Conservation (phyloP, 2,888 invertebrate species). For the Drosophila meridiana region DNA sequence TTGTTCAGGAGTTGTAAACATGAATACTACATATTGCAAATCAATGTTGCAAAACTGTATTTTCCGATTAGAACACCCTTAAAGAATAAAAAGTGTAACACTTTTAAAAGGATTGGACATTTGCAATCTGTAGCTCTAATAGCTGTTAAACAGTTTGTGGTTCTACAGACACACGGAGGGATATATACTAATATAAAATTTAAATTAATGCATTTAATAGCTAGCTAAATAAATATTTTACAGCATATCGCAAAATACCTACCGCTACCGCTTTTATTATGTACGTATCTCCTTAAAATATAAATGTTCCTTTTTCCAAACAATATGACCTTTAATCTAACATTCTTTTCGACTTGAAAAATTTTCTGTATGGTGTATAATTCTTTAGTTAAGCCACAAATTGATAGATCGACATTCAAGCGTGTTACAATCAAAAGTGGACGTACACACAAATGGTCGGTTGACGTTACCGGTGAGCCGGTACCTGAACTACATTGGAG, state of each 20-base stretch:
- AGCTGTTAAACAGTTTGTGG: not conserved
- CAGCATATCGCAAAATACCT: constrained; percentile 37
- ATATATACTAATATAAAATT: not conserved
- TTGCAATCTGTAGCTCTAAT: not conserved
- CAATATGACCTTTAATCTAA: not conserved
- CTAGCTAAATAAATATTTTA: constrained; percentile 24
- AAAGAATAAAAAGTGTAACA: too few relatives aligned
- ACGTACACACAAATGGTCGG: constrained; percentile 89
- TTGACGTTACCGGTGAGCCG: constrained; percentile 96
- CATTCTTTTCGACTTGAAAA: not conserved
- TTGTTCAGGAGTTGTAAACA: too few relatives aligned
- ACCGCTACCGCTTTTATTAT: constrained; percentile 36
- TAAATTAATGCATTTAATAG: not conserved
- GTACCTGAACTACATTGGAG: constrained; percentile 95
- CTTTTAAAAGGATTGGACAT: not conserved
- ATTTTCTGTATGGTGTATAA: constrained; percentile 74
- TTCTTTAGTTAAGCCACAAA: constrained; percentile 96
- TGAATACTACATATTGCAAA: too few relatives aligned
- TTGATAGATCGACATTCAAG: constrained; percentile 95
- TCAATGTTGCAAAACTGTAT: too few relatives aligned
- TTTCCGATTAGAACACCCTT: too few relatives aligned
- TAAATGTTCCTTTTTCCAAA: not conserved
- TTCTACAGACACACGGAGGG: not conserved
- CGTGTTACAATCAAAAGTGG: constrained; percentile 90
- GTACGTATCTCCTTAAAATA: constrained; percentile 39